Evolutionary conservation across 2,888 invertebrate genomes (phyloP), one percentile per base, ranked within the genome.

Genomic region (Melinaea menophilus): DNA sequence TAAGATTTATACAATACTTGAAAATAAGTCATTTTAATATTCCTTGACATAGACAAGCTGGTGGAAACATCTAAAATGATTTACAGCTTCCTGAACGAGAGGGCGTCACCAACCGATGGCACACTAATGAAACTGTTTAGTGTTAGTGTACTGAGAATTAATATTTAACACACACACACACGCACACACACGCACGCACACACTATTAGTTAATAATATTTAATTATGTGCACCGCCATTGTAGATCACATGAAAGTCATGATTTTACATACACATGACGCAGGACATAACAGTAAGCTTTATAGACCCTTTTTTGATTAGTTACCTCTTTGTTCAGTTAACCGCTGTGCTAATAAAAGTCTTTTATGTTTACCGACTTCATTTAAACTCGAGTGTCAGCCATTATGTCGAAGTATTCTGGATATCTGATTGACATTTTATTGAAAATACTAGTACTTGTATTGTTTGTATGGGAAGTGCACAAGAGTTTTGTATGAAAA

Each of bases 41-140:
- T 45, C 5, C 45, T n/a, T 58, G 81, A 55, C 79, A 80, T 69
- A 62, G 54, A 64, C 68, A 72, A 61, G 68, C 47, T 83, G 82
- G 85, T 73, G 63, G 64, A 66, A 67, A 46, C 78, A 79, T 79
- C 79, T 73, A 75, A 77, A 75, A 75, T 86, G 86, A 89, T 90
- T 89, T 89, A 89, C 81, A 81, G 83, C 85, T 88, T 89, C 88
- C 87, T 84, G 82, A 80, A 78, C 66, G 74, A 72, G 74, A 75
- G 78, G 75, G 77, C 75, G 79, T 76, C 72, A 71, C 77, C 77
- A 80, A 78, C 82, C 81, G 82, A 82, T 80, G 77, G 62, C 73
- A 69, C 68, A 60, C 68, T 70, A 69, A 68, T 67, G 60, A 70
- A 71, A 66, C 64, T 67, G 63, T 71, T 68, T 61, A 59, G 59